Evolutionary conservation across 1,140 invertebrate genomes (phyloP), one percentile per base, ranked within the genome.

Genomic region (Marisa cornuarietis): DNA sequence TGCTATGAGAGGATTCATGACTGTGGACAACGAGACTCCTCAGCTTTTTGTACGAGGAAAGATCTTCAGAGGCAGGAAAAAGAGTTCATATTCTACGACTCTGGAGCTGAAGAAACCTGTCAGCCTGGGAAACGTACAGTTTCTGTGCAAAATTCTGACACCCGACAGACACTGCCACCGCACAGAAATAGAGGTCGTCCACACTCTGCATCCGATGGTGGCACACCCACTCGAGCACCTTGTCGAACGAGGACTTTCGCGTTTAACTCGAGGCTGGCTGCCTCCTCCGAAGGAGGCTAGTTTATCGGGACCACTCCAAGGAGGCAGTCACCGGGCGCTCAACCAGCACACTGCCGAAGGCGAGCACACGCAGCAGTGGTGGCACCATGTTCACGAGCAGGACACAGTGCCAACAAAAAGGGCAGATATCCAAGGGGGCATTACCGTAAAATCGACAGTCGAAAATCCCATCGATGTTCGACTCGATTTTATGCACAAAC

Each of bases 61-160:
- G 4, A 26, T 31, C 10, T 42, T 16, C 65, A 4, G 18, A 11
- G 65, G 65, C 42, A 51, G 24, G 18, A 76, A 76, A 65, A 77
- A 77, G 65, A 68, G 76, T n/a, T 63, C 22, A 4, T 77, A 68
- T 24, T 49, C 58, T 11, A 31, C 49, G 24, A 77, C 14, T 4
- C 18, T 77, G 20, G 68, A 65, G 49, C 26, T 77, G n/a, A 54
- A 77, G 22, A 77, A 77, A 22, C 63, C 76, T 8, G 42, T 77
- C 13, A 68, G 42, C 7, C 42, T 77, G 20, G 16, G 42, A 11
- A 62, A 65, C 8, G 22, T 77, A 14, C 16, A 68, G 63, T 18
- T 77, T 49, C 26, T 51, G 20, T 54, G 62, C 42, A 69, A 66
- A 20, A 65, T 26, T 11, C 62, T 62, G 14, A 63, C 62, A 16